These are phyloP conservation scores for Nemapogon koenigi DNA, from an alignment of 2,888 invertebrate genomes.

Conservation along the genomic window DNA sequence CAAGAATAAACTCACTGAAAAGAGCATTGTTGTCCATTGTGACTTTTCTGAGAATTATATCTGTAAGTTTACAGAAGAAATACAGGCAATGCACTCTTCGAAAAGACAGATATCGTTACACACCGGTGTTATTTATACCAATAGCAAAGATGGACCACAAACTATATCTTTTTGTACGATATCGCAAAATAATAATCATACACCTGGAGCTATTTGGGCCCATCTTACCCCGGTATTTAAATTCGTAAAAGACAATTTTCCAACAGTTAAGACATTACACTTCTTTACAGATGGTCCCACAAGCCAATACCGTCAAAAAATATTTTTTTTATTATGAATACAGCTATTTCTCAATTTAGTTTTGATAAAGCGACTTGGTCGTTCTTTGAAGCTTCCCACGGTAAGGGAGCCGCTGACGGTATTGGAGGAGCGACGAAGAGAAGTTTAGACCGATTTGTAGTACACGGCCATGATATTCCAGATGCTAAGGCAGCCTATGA, in stretches of 20 bases:
- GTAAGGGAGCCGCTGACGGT: constrained; percentile 10
- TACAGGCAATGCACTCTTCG: constrained; percentile 14
- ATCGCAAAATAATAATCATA: constrained; percentile 1
- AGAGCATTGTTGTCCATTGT: constrained; percentile 6
- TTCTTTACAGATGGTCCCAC: constrained; percentile 10
- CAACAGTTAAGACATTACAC: background rate
- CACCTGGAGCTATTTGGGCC: constrained; percentile 9
- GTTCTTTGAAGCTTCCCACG: constrained; percentile 10
- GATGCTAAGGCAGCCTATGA: constrained; percentile 9
- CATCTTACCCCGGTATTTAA: constrained; percentile 7
- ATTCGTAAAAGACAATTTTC: constrained; percentile 1
- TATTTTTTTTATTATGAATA: constrained; percentile 10
- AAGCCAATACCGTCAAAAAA: constrained; percentile 16
- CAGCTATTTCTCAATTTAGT: background rate
- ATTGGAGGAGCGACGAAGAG: constrained; percentile 7
- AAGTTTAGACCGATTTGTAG: constrained; percentile 1
- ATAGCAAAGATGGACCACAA: background rate
- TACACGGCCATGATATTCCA: constrained; percentile 7
- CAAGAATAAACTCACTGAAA: constrained; percentile 2
- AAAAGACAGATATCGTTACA: constrained; percentile 9
- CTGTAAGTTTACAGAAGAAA: constrained; percentile 14
- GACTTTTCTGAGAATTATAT: constrained; percentile 15
- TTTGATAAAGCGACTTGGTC: constrained; percentile 4
- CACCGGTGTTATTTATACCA: constrained; percentile 6
- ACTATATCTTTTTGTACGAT: constrained; percentile 10